Evolutionary conservation across 2,113 vertebrate genomes (phyloP), one percentile per base, ranked within the genome.

Genomic region (Cinclus cinclus): DNA sequence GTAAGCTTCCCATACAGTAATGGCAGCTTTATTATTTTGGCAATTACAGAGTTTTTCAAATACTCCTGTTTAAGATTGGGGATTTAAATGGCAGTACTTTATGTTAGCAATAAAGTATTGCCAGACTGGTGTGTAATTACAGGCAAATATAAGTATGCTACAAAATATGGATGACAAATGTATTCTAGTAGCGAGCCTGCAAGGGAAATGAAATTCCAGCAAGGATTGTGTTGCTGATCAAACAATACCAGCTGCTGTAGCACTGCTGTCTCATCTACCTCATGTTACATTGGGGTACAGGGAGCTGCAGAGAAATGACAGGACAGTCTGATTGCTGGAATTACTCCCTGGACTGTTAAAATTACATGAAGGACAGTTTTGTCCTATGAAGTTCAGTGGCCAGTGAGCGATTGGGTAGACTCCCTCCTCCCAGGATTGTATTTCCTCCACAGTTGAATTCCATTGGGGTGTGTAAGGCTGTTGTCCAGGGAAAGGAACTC

Each of bases 31-130:
- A 90, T 93, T 95, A 92, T 93, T 96, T 93, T 82, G 62, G 80
- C 86, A 90, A 87, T 95, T 92, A 90, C 52, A 28, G 73, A 86
- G 88, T 90, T 95, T 92, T 87, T 88, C 86, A 92, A 92, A 93
- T 92, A 88, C 76, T 93, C 69, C 41, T 20, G 62, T 81, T 62
- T 65, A 83, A 84, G 76, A 60, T 21, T 42, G 69, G 73, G 58
- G 65, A 76, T 92, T 95, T 92, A 96, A 96, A 92, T 80, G 68
- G 86, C 86, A 89, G 47, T 89, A 65, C 69, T 94, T 96, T 73
- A 87, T 93, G 80, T 90, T 95, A 96, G 92, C 90, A 96, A 89
- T 90, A 87, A 94, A 93, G 60, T 89, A 95, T 94, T 89, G 89
- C 95, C 86, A 95, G 88, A 35, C 77, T 87, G 73, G 64, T 93